phyloP scores from a whole-genome alignment of 1,140 invertebrate species.

The Penaeus chinensis region DNA sequence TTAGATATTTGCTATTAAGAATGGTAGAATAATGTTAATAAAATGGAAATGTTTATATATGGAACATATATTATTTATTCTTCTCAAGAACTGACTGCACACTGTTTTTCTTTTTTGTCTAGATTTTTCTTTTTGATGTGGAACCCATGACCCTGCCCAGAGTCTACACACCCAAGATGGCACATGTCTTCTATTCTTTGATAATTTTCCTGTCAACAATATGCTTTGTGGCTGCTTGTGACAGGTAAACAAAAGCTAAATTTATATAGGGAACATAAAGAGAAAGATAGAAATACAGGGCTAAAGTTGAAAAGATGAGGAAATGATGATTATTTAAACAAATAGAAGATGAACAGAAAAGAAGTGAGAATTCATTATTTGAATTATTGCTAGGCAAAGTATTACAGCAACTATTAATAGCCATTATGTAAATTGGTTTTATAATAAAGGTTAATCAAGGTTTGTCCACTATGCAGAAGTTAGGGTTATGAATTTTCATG shows the following conservation, averaged over 20 bases:
- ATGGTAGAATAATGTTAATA: background rate
- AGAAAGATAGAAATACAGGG: no score
- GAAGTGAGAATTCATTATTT: constrained; percentile 10
- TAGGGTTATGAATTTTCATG: no score
- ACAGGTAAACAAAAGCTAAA: constrained; percentile 39
- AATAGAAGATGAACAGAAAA: constrained; percentile 1
- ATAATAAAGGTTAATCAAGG: no score
- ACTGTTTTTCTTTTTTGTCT: background rate
- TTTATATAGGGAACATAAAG: background rate
- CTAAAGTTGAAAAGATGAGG: background rate
- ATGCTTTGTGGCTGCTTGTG: constrained; percentile 57
- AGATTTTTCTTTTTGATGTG: constrained; percentile 54
- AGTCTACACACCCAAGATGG: constrained; percentile 41
- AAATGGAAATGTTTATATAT: background rate
- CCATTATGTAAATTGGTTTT: no score
- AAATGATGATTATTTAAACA: background rate
- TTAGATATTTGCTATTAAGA: background rate
- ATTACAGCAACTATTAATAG: no score
- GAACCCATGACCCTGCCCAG: constrained; percentile 26
- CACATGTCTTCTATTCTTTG: constrained; percentile 56
- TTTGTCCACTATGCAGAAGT: no score
- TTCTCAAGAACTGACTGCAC: background rate
- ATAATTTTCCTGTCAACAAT: constrained; percentile 54
- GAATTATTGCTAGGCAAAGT: background rate
- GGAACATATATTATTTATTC: background rate